phyloP scores from a whole-genome alignment of 2,797 vertebrate genomes.

The Hypotaenidia philippensis region DNA sequence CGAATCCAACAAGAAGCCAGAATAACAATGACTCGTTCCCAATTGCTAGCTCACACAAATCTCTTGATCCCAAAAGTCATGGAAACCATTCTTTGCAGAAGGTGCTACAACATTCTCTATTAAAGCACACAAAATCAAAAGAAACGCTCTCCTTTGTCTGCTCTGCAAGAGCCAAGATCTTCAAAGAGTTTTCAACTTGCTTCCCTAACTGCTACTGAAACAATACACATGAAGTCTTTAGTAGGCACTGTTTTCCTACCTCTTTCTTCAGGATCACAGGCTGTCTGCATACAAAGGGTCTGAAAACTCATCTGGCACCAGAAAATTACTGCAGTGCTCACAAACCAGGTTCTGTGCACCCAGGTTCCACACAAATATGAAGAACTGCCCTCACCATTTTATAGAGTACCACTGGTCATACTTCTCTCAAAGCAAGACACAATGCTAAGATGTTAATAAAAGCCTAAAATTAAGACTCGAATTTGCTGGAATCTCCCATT shows the following conservation, averaged over 20 bases:
- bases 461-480: neutral
- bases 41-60: neutral
- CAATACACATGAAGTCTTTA: neutral
- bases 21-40: neutral
- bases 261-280: neutral
- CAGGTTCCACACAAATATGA: neutral
- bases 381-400: neutral
- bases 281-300: neutral
- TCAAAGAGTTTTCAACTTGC: constrained; percentile 11
- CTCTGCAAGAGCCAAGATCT: neutral
- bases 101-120: neutral
- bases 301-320: neutral
- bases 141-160: neutral
- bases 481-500: neutral
- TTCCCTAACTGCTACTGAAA: neutral
- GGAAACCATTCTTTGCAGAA: neutral
- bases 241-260: neutral
- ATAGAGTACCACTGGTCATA: neutral
- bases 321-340: neutral
- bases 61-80: neutral
- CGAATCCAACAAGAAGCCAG: neutral
- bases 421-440: neutral
- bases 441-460: accelerated
- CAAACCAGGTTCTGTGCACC: neutral
- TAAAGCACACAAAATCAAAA: neutral